A percentile compares a stretch with the other conserved stretches of the same genome.
Conservation (phyloP, 2,888 invertebrate species). For the Lycocerus yunnanus region DNA sequence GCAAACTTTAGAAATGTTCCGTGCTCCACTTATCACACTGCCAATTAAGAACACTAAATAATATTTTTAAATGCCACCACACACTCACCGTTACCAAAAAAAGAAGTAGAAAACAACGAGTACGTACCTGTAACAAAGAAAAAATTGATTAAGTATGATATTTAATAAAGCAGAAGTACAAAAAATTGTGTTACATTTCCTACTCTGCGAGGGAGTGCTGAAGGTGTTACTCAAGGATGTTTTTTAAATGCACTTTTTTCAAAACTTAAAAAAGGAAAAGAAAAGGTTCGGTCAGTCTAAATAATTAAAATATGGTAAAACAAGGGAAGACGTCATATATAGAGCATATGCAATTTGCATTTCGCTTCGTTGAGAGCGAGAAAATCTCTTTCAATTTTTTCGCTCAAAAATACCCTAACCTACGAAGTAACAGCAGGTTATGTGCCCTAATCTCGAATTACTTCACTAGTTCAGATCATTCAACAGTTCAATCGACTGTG, state of each 20-base stretch:
- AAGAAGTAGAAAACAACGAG: background rate
- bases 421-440: no score
- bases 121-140: slow-evolving; percentile 9
- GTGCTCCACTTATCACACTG: background rate
- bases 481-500: no score
- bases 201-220: background rate
- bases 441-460: no score
- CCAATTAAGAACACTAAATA: background rate
- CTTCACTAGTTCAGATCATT: no score
- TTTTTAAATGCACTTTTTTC: background rate
- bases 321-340: no score
- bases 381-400: no score
- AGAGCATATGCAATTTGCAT: no score
- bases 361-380: no score
- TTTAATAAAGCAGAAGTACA: background rate
- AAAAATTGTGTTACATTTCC: background rate
- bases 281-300: no score
- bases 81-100: background rate
- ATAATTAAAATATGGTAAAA: no score
- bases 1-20: slow-evolving; percentile 1
- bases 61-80: background rate
- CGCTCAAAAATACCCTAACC: no score
- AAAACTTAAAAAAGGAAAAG: background rate
- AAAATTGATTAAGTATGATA: background rate
- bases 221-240: background rate